These are phyloP conservation scores for Druon quercuslanigerum DNA, from an alignment of 1,140 invertebrate species.

Conservation along the genomic window DNA sequence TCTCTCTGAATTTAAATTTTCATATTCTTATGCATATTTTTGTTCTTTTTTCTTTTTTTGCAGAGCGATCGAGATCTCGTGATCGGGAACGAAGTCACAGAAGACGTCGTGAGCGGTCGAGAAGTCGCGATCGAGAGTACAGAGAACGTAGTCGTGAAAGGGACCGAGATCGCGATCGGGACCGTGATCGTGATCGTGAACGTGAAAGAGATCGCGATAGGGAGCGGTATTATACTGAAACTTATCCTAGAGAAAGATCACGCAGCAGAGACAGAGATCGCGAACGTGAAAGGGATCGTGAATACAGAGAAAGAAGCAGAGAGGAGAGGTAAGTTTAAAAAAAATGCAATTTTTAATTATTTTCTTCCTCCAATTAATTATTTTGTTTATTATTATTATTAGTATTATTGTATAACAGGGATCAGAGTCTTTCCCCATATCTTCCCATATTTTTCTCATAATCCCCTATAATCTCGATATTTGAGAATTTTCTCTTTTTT, in stretches of 20 bases:
- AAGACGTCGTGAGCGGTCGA: constrained; percentile 85
- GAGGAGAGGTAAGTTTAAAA: constrained; percentile 82
- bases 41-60: neutral
- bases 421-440: too few species aligned
- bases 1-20: constrained; percentile 8
- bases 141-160: constrained; percentile 84
- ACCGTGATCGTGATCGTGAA: constrained; percentile 78
- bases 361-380: too few species aligned
- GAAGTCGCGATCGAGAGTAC: constrained; percentile 86
- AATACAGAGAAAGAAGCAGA: constrained; percentile 81
- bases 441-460: too few species aligned
- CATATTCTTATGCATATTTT: constrained; percentile 11
- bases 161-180: constrained; percentile 75
- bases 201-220: constrained; percentile 73
- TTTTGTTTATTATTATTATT: too few species aligned
- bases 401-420: too few species aligned
- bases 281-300: constrained; percentile 78
- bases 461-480: too few species aligned
- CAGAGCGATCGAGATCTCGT: constrained; percentile 84
- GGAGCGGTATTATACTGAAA: constrained; percentile 73
- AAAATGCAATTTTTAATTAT: neutral
- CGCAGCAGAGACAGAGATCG: constrained; percentile 83
- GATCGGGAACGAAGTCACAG: constrained; percentile 84
- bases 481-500: too few species aligned
- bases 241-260: constrained; percentile 76